Evolutionary conservation across 2,113 vertebrate species (phyloP), one percentile per base, ranked within the genome.

Genomic region (Myiagra hebetior): DNA sequence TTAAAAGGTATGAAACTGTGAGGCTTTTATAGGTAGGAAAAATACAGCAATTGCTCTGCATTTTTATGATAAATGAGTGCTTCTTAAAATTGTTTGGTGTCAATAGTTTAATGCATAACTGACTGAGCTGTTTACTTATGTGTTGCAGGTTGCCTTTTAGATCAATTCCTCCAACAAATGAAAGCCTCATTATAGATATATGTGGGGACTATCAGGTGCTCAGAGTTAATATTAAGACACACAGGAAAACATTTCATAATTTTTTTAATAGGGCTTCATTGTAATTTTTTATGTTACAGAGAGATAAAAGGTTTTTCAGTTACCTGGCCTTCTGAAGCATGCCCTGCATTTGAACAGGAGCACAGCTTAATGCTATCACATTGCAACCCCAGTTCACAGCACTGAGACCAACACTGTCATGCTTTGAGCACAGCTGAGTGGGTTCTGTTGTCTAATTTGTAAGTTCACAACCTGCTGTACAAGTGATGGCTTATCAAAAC

Each of bases 401-500:
- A 2, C 75, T 70, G 33, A 91, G 86, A 31, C 53, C 49, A 35
- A 0, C 16, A 1, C 24, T 60, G 62, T 23, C 37, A 17, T 31
- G 63, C 53, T 63, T 10, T 70, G 85, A 80, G 59, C 57, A 62
- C 65, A 67, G 83, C 57, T 80, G 74, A 87, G 60, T 23, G 59
- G 30, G 39, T 80, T 82, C 70, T 74, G 22, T 74, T 87, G 65
- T 55, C 70, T 94, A 55, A 89, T 83, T 78, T 88, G 10, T 80
- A 37, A 70, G 47, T 95, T 94, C 87, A 85, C 68, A 90, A 50
- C 42, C 74, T 83, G 62, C 78, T 80, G 30, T 82, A 87, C 78
- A 84, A 80, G 72, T 5, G 30, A 63, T 89, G 84, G 85, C 57
- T 89, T 93, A 93, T 93, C 89, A 89, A 73, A 85, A 79, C 62